Conservation (phyloP, 2,113 vertebrate genomes). For the Oenanthe melanoleuca region DNA sequence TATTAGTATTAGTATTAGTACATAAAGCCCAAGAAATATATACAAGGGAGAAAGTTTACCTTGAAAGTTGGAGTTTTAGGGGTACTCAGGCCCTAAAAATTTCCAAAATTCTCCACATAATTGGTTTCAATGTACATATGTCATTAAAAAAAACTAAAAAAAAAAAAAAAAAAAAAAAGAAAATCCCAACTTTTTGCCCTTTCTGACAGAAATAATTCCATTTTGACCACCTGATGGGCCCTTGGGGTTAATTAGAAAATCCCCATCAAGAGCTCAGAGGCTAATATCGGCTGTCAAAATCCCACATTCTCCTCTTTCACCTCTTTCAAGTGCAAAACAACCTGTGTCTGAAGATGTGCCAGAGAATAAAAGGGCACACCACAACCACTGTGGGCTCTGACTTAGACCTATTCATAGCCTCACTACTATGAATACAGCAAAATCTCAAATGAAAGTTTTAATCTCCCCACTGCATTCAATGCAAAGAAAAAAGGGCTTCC, state of each 20-base stretch:
- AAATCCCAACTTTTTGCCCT: slow-evolving; percentile 76
- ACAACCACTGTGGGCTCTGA: slow-evolving; percentile 76
- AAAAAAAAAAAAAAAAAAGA: not conserved
- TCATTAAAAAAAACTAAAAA: not conserved
- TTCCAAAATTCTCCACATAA: not conserved
- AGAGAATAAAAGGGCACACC: slow-evolving; percentile 82
- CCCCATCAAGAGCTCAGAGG: slow-evolving; percentile 81
- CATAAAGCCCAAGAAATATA: not conserved
- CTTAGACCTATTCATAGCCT: slow-evolving; percentile 76
- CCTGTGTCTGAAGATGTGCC: slow-evolving; percentile 82
- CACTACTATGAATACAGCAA: slow-evolving; percentile 84
- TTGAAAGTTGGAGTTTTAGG: not conserved
- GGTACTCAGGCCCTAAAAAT: not conserved
- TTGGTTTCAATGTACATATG: not conserved
- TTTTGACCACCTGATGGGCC: slow-evolving; percentile 79
- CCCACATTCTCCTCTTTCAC: slow-evolving; percentile 77
- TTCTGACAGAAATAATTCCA: slow-evolving; percentile 73
- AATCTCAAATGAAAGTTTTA: slow-evolving; percentile 88
- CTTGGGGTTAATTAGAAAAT: slow-evolving; percentile 85
- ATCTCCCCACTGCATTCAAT: slow-evolving; percentile 85
- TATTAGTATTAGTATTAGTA: not conserved
- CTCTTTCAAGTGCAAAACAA: slow-evolving; percentile 88
- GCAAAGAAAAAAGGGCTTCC: slow-evolving; percentile 84
- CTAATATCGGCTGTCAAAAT: slow-evolving; percentile 84
- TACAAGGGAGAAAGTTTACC: not conserved